Percentiles rank a stretch among this genome's conserved stretches.
phyloP scores from a whole-genome alignment of 2,797 vertebrate species.

The Acanthiza pusilla region DNA sequence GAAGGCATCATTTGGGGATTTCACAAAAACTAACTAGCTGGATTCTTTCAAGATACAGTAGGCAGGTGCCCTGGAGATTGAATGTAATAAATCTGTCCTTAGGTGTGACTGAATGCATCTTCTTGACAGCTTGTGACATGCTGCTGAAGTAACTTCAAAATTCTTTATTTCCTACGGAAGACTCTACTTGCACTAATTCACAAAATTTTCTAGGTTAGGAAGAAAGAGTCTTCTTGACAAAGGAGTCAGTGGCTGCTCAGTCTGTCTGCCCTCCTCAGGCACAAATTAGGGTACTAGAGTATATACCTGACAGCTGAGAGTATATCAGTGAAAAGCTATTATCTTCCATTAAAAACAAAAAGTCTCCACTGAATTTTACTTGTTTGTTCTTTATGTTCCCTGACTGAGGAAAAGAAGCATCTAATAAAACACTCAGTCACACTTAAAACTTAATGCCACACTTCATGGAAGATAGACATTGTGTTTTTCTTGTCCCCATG shows the following conservation, averaged over 20 bases:
- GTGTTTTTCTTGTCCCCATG: not conserved
- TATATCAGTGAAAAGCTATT: not conserved
- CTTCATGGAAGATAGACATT: not conserved
- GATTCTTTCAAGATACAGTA: not conserved
- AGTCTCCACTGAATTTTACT: not conserved
- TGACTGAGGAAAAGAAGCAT: not conserved
- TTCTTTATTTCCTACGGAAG: slow-evolving; percentile 14
- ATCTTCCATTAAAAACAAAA: not conserved
- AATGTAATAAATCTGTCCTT: not conserved
- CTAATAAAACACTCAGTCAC: not conserved
- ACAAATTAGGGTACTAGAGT: not conserved
- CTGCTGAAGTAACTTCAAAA: slow-evolving; percentile 28
- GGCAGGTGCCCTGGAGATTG: not conserved
- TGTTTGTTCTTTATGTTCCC: not conserved
- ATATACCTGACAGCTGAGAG: not conserved
- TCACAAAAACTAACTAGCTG: not conserved
- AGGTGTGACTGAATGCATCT: slow-evolving; percentile 7
- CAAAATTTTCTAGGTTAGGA: not conserved
- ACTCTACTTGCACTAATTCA: not conserved
- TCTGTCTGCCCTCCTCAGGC: not conserved
- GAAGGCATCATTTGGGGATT: not conserved
- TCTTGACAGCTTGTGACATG: not conserved
- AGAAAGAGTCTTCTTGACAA: not conserved
- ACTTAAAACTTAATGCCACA: not conserved
- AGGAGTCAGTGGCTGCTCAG: not conserved